These are phyloP conservation scores for Xanthorhoe designata DNA, from an alignment of 2,888 invertebrate genomes.

Conservation along the genomic window DNA sequence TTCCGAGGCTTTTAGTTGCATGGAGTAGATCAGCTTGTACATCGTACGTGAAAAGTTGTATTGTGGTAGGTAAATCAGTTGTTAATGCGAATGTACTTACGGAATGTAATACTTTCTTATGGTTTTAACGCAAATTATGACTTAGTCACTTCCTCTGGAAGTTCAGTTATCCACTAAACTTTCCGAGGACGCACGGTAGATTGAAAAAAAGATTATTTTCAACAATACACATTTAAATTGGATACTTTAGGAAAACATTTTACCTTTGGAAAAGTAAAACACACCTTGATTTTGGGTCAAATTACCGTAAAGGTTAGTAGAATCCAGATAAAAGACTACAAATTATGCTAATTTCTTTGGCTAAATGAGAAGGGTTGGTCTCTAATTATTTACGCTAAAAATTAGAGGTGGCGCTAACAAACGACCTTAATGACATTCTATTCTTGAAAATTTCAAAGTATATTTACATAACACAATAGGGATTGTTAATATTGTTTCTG, in stretches of 20 bases:
- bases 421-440: background rate
- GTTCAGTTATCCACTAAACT: too few relatives aligned
- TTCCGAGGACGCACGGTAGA: too few relatives aligned
- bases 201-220: background rate
- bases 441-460: background rate
- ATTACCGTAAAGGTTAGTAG: background rate
- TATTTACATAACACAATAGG: background rate
- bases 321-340: constrained; percentile 6
- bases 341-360: constrained; percentile 13
- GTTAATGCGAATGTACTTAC: background rate
- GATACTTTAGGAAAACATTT: background rate
- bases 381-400: constrained; percentile 7
- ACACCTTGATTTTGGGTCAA: constrained; percentile 4
- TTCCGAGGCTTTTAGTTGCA: constrained; percentile 43
- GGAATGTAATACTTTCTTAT: too few relatives aligned
- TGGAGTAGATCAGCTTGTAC: constrained; percentile 21
- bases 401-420: background rate
- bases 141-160: too few relatives aligned
- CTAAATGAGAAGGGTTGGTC: constrained; percentile 7
- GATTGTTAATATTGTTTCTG: too few relatives aligned
- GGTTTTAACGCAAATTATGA: too few relatives aligned
- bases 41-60: background rate
- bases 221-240: background rate
- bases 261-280: background rate
- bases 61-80: background rate